Evolutionary conservation across 2,888 invertebrate species (phyloP).

Genomic region (Metellina segmentata): DNA sequence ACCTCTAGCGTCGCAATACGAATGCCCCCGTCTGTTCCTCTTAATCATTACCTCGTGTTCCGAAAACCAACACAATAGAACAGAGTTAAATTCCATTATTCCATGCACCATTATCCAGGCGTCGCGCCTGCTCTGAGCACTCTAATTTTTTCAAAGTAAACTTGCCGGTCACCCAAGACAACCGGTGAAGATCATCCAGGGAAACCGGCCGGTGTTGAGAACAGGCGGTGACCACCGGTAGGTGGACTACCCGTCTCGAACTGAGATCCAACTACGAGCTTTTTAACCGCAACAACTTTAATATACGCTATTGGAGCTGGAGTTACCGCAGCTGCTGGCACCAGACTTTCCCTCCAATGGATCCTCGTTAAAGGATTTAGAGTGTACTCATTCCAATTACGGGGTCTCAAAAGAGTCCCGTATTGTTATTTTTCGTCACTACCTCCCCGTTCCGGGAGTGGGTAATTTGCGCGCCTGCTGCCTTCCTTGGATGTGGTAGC

Average conservation of each 20-base stretch:
- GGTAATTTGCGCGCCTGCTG: constrained; percentile 84
- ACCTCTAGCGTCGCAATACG: constrained; percentile 52
- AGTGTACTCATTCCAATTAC: constrained; percentile 84
- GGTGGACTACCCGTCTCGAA: constrained; percentile 6
- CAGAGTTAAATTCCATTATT: too few relatives aligned
- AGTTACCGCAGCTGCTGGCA: constrained; percentile 88
- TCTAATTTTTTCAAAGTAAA: constrained; percentile 56
- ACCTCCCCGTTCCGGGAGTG: constrained; percentile 83
- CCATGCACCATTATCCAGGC: too few relatives aligned
- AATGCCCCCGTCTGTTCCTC: constrained; percentile 60
- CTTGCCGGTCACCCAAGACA: constrained; percentile 53
- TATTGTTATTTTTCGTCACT: constrained; percentile 86
- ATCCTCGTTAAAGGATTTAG: constrained; percentile 85
- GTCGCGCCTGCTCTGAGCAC: constrained; percentile 56
- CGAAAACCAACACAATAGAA: too few relatives aligned
- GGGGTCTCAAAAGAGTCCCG: constrained; percentile 81
- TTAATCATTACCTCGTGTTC: constrained; percentile 71
- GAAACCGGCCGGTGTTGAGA: constrained; percentile 25
- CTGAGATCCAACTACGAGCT: constrained; percentile 85
- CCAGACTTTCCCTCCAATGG: constrained; percentile 86
- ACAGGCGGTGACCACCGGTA: too few relatives aligned
- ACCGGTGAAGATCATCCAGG: constrained; percentile 46
- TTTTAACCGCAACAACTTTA: constrained; percentile 87
- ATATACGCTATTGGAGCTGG: constrained; percentile 87
- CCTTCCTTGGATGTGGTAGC: constrained; percentile 88